Evolutionary conservation across 1,140 invertebrate genomes (phyloP), one percentile per base, ranked within the genome.

Genomic region (Hydropsyche tenuis): DNA sequence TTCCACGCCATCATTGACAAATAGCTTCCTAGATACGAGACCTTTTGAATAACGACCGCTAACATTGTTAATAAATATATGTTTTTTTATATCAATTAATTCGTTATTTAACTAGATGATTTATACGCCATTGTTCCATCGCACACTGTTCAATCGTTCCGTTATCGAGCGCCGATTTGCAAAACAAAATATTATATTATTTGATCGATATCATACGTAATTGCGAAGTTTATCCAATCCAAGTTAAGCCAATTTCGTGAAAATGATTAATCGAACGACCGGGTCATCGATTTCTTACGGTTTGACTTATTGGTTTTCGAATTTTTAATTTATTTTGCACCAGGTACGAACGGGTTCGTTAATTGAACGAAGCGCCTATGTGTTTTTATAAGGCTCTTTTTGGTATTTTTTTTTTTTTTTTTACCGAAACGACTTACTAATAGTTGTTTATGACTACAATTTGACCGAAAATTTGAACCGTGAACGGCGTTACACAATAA

Each of bases 1-100:
- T 43, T 45, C 63, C 37, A 43, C 62, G 63, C 63, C 22, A 43
- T 18, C 63, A 43, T 66, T 66, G 63, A 66, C 63, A 66, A 66
- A 66, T 43, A 43, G 30, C 63, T 66, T 66, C 63, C 30, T 66
- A 5, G 14, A 2, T 12, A 27, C 30, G 30, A 9, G 9, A 4
- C 9, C 30, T 3, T 53, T 53, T 53, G 16, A 53, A 53, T 53
- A 53, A 9, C 16, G 16, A 53, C 48, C 20, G 16, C 48, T 48
- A 48, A 48, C 45, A n/a, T 48, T 14, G 11, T 48, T 48, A 14
- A n/a, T n/a, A 48, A n/a, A 7, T 7, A 48, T 48, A 6, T 48
- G 14, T n/a, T 7, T 48, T 48, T 16, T 48, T 14, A 48, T 48
- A 48, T 48, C 45, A n/a, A n/a, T 6, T 48, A 48, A 48, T 48